A percentile compares a stretch with the other conserved stretches of the same genome.
Evolutionary conservation across 2,888 invertebrate genomes (phyloP).

Genomic region (Vannuccia rotundouncinata): DNA sequence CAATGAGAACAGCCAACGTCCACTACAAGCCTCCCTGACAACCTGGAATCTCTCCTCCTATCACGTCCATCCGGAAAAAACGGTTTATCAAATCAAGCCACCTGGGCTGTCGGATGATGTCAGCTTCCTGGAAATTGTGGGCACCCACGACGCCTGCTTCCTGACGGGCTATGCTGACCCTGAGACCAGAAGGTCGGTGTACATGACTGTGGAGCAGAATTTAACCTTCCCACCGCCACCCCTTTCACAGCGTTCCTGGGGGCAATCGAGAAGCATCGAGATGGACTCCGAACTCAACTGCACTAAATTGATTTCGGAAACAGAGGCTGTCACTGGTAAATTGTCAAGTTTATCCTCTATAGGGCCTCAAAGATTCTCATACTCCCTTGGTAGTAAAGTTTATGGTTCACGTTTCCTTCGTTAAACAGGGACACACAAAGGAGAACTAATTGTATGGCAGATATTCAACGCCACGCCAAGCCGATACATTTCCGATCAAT

Average conservation of each 20-base stretch:
- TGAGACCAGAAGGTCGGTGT: not conserved
- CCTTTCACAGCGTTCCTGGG: not conserved
- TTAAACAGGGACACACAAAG: constrained; percentile 52
- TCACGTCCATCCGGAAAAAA: not conserved
- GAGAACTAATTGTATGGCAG: constrained; percentile 56
- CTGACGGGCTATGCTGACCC: not conserved
- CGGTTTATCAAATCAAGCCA: not conserved
- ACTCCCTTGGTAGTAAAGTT: not conserved
- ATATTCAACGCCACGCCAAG: constrained; percentile 45
- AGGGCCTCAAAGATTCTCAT: too few relatives aligned
- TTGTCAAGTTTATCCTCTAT: too few relatives aligned
- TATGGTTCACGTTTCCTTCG: not conserved
- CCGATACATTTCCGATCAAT: not conserved
- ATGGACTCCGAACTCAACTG: not conserved
- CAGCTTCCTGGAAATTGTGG: not conserved
- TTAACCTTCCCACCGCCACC: not conserved
- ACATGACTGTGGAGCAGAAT: not conserved
- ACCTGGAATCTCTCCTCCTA: not conserved
- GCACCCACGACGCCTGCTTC: not conserved
- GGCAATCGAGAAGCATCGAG: not conserved
- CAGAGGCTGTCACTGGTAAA: not conserved
- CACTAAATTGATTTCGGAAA: not conserved
- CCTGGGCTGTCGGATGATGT: not conserved
- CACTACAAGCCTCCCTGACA: not conserved
- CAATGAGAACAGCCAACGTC: not conserved